Evolutionary conservation across 2,888 invertebrate species (phyloP).

Genomic region (Monochamus alternatus): DNA sequence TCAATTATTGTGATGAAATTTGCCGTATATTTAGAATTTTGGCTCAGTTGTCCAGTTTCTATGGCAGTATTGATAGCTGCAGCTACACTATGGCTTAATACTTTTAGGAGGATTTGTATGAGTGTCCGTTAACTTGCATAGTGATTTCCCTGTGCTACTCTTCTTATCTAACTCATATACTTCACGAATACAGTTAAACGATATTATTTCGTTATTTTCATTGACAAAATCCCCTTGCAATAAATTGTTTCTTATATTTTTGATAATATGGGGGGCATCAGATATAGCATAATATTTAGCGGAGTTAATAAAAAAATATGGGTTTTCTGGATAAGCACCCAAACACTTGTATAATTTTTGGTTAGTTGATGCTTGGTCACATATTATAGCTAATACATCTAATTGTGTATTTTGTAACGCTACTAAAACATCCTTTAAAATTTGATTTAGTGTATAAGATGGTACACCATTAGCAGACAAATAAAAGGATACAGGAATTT

Average conservation of each 20-base stretch:
- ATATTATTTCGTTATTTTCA: slow-evolving; percentile 5
- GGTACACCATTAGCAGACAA: slow-evolving; percentile 42
- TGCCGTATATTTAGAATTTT: slow-evolving; percentile 31
- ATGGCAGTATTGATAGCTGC: slow-evolving; percentile 42
- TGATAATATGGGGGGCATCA: slow-evolving; percentile 51
- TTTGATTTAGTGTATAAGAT: neutral
- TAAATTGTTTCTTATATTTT: slow-evolving; percentile 30
- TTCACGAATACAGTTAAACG: slow-evolving; percentile 38
- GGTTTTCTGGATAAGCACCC: slow-evolving; percentile 18
- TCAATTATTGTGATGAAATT: slow-evolving; percentile 40
- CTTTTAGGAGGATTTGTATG: slow-evolving; percentile 46
- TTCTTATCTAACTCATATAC: slow-evolving; percentile 34
- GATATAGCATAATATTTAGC: slow-evolving; percentile 41
- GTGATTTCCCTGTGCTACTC: slow-evolving; percentile 20
- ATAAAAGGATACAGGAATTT: slow-evolving; percentile 48
- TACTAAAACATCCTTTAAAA: slow-evolving; percentile 36
- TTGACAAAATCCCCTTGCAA: slow-evolving; percentile 35
- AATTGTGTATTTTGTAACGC: slow-evolving; percentile 39
- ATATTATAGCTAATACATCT: slow-evolving; percentile 40
- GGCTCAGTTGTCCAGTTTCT: slow-evolving; percentile 28
- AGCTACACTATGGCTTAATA: slow-evolving; percentile 43
- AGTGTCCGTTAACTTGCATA: slow-evolving; percentile 41
- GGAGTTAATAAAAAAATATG: slow-evolving; percentile 33
- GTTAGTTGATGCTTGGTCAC: slow-evolving; percentile 50
- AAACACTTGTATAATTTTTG: slow-evolving; percentile 33